Evolutionary conservation across 2,797 vertebrate species (phyloP).

Genomic region (Coccyzus lansbergi): DNA sequence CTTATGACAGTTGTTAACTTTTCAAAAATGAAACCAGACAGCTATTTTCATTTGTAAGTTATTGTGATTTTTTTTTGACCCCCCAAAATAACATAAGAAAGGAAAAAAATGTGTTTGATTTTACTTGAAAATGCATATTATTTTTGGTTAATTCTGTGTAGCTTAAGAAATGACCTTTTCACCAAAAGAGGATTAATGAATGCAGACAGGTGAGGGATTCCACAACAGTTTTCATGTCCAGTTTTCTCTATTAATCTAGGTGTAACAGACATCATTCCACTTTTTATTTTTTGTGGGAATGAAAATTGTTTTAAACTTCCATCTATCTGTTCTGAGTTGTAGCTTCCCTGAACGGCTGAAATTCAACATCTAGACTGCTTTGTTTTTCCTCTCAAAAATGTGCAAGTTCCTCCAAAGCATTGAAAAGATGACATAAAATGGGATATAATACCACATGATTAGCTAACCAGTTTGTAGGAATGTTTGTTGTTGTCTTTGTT

Average conservation of each 20-base stretch:
- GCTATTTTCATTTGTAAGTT: background rate
- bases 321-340: background rate
- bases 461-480: background rate
- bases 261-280: background rate
- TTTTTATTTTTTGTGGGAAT: rapidly evolving
- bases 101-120: background rate
- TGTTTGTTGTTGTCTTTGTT: background rate
- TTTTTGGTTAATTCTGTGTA: background rate
- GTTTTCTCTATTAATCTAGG: background rate
- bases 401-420: background rate
- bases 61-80: background rate
- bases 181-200: background rate
- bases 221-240: background rate
- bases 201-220: background rate
- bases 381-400: background rate
- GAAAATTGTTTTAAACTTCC: background rate
- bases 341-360: background rate
- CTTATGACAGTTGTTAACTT: background rate
- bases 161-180: background rate
- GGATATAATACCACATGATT: background rate
- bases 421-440: background rate
- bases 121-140: background rate
- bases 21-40: background rate
- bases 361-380: background rate
- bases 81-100: background rate